phyloP scores from a whole-genome alignment of 2,888 invertebrate species.

The Syritta pipiens region DNA sequence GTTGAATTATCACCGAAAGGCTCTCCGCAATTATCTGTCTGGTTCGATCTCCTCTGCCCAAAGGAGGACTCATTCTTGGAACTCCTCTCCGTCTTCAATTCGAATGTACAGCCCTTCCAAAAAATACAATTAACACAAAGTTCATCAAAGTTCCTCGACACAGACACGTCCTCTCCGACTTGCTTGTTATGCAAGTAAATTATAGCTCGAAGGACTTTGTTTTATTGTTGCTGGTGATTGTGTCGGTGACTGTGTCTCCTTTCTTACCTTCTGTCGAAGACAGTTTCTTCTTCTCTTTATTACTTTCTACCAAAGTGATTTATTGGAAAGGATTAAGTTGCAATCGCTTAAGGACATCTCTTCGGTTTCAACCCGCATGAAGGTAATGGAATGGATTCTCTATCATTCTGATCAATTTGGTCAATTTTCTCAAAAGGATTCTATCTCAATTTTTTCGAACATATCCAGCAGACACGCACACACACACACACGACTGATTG shows the following conservation, averaged over 20 bases:
- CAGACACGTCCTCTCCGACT: neutral
- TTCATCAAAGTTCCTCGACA: too few relatives aligned
- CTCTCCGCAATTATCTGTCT: too few relatives aligned
- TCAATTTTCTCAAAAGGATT: slow-evolving; percentile 60
- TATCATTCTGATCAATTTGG: slow-evolving; percentile 34
- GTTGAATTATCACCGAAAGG: too few relatives aligned
- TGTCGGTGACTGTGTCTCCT: too few relatives aligned
- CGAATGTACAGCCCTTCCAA: neutral
- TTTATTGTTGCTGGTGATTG: too few relatives aligned
- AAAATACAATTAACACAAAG: neutral
- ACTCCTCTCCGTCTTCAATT: too few relatives aligned
- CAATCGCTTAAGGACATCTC: slow-evolving; percentile 14
- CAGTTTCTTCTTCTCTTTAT: slow-evolving; percentile 13
- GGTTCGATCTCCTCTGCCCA: too few relatives aligned
- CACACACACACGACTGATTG: slow-evolving; percentile 9
- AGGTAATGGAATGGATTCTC: neutral
- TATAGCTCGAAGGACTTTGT: neutral
- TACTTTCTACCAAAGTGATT: slow-evolving; percentile 42
- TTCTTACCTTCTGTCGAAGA: slow-evolving; percentile 8
- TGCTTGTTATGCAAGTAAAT: neutral
- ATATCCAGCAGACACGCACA: slow-evolving; percentile 20
- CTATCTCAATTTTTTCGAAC: slow-evolving; percentile 50
- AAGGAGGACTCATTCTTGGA: too few relatives aligned
- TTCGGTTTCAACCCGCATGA: too few relatives aligned
- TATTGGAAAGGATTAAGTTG: slow-evolving; percentile 37